Evolutionary conservation across 1,140 invertebrate genomes (phyloP), one percentile per base, ranked within the genome.

Genomic region (Venustaconcha ellipsiformis): DNA sequence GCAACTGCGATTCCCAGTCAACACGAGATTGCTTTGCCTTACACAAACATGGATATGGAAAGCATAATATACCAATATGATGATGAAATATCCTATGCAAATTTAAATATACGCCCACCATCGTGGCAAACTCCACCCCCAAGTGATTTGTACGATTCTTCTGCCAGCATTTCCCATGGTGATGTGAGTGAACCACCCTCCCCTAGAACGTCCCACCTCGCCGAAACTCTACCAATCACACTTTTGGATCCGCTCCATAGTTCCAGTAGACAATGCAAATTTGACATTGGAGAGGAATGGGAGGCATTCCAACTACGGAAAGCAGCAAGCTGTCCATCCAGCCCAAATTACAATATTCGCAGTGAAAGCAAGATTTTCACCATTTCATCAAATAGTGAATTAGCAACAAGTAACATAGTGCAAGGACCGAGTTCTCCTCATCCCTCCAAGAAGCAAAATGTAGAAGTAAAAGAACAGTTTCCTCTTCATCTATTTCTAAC

Each of bases 251-350:
- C 75, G n/a, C 63, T 65, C 3, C 70, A 72, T 15, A 66, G 72
- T n/a, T 77, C 75, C 18, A 77, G 70, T 15, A 59, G 75, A 56
- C 75, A 77, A 26, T 77, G 75, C 57, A 77, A 70, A 48, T 77
- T 77, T 57, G 75, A 77, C 26, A 77, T 77, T n/a, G 69, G 70
- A 1, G 75, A 77, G 58, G 75, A 77, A 55, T 72, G 69, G 75
- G 75, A 77, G 63, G 58, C 67, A 15, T 77, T 77, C 60, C 69
- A 77, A 57, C 57, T 59, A 30, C 65, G 20, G 55, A 66, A 67
- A 62, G 72, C 75, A 18, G 58, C 67, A 1, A 77, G 75, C 57
- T 77, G 75, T 26, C 75, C 75, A 37, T 66, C 75, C 14, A 77
- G 64, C 20, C 75, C 75, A 26, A 57, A 48, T 48, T 6, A 8